These are phyloP conservation scores for Sigmodon hispidus DNA, from an alignment of 2,113 vertebrate species.

Conservation along the genomic window DNA sequence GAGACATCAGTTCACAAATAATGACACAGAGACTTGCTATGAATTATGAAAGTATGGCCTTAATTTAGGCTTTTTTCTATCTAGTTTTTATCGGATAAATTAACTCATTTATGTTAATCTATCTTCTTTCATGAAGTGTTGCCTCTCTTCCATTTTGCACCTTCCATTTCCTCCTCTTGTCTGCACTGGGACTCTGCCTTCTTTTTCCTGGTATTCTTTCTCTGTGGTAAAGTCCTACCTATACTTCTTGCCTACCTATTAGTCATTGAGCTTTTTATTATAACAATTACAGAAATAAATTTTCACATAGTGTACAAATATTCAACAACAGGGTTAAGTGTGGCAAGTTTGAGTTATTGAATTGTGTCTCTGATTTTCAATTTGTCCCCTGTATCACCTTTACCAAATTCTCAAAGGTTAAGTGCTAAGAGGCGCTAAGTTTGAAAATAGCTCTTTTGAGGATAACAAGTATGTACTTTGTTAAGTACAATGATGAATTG, in stretches of 20 bases:
- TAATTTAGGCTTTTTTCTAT: background rate
- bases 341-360: background rate
- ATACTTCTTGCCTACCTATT: background rate
- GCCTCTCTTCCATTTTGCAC: background rate
- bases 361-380: background rate
- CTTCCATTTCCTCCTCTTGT: background rate
- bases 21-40: background rate
- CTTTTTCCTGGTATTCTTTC: background rate
- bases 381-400: background rate
- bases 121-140: accelerated
- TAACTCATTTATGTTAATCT: background rate
- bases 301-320: background rate
- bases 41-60: background rate
- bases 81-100: background rate
- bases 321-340: background rate
- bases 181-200: background rate
- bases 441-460: background rate
- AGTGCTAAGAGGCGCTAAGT: background rate
- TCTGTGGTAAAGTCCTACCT: background rate
- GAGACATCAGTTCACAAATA: background rate
- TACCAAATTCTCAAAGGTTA: background rate
- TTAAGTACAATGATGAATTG: background rate
- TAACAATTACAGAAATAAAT: background rate
- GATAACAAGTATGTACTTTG: background rate
- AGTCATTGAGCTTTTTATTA: background rate